These are phyloP conservation scores for Quadroppia sp. DNA, from an alignment of 2,888 invertebrate species.

Conservation along the genomic window DNA sequence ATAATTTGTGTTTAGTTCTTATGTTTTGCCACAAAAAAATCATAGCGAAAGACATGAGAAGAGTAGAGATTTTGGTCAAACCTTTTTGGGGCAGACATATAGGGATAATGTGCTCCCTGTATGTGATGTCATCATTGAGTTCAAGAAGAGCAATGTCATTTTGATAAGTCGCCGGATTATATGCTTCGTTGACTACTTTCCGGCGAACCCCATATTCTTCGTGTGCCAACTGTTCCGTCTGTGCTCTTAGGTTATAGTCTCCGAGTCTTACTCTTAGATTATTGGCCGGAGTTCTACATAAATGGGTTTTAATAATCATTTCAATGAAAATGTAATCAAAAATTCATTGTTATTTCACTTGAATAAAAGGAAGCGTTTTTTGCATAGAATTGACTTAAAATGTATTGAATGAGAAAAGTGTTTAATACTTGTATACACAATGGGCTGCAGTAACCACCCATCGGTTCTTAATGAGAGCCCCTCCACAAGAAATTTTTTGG, in stretches of 20 bases:
- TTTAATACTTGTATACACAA: constrained; percentile 51
- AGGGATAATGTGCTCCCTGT: constrained; percentile 86
- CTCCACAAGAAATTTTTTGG: constrained; percentile 85
- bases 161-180: constrained; percentile 83
- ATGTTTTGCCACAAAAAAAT: too few relatives aligned
- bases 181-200: constrained; percentile 69
- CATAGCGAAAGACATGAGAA: too few relatives aligned
- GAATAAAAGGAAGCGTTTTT: constrained; percentile 16
- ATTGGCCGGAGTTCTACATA: constrained; percentile 72
- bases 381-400: background rate
- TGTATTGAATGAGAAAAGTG: constrained; percentile 7
- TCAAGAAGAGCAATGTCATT: constrained; percentile 70
- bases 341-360: background rate
- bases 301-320: background rate
- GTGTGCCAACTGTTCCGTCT: constrained; percentile 74
- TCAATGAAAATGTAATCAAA: constrained; percentile 18
- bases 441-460: constrained; percentile 92
- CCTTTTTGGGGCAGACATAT: constrained; percentile 77
- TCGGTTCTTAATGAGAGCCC: constrained; percentile 78
- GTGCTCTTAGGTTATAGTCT: constrained; percentile 81
- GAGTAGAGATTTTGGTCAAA: constrained; percentile 48
- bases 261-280: constrained; percentile 83
- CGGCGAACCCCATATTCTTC: constrained; percentile 83
- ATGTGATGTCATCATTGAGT: constrained; percentile 69
- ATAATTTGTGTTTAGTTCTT: too few relatives aligned